A percentile compares a stretch with the other conserved stretches of the same genome.
Conservation (phyloP, 2,888 invertebrate species). For the Anorthoa munda region DNA sequence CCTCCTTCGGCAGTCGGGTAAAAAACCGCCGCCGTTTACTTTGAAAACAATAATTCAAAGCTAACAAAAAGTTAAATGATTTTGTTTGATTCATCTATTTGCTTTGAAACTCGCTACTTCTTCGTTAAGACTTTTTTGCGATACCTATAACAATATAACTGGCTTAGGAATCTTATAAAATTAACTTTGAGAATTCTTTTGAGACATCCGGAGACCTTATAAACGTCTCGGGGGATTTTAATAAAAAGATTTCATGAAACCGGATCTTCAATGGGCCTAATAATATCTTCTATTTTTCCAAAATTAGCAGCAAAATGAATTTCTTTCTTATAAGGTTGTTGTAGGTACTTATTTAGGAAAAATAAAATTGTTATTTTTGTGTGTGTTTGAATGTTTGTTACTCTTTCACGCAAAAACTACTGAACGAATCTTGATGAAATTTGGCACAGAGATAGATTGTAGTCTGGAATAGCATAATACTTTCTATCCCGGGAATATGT, state of each 20-base stretch:
- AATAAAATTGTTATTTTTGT: neutral
- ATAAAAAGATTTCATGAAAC: constrained; percentile 31
- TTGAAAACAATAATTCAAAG: constrained; percentile 13
- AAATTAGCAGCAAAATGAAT: neutral
- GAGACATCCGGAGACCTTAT: constrained; percentile 2
- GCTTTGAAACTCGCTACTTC: neutral
- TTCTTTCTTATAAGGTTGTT: neutral
- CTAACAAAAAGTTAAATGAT: constrained; percentile 8
- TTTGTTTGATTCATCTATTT: neutral
- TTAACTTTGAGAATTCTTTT: constrained; percentile 28
- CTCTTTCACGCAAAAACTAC: too few relatives aligned
- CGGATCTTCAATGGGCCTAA: neutral
- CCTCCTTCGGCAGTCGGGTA: too few relatives aligned
- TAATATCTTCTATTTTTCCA: constrained; percentile 1
- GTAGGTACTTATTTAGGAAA: neutral
- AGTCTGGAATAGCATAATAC: too few relatives aligned
- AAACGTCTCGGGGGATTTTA: neutral
- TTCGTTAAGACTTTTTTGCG: neutral
- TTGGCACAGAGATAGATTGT: too few relatives aligned
- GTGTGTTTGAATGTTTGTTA: too few relatives aligned
- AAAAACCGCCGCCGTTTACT: too few relatives aligned
- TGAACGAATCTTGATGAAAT: too few relatives aligned
- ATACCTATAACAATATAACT: constrained; percentile 15
- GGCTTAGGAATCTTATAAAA: constrained; percentile 44
- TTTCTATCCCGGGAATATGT: too few relatives aligned